A percentile compares a stretch with the other conserved stretches of the same genome.
Evolutionary conservation across 1,140 invertebrate genomes (phyloP).

Genomic region (Bombus difficillimus): DNA sequence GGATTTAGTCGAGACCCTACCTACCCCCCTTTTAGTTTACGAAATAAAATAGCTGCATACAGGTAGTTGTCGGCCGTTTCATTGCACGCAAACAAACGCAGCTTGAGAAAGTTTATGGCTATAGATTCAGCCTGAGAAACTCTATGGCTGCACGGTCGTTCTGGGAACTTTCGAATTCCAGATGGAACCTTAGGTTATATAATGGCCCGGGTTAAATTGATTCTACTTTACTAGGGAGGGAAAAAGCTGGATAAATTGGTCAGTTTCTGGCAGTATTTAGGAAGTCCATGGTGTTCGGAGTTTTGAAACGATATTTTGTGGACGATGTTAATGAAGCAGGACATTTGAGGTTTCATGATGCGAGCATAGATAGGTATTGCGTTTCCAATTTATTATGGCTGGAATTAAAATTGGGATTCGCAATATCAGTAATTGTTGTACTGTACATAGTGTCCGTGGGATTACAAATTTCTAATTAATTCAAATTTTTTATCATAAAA

Average conservation of each 20-base stretch:
- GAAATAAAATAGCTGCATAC: constrained; percentile 53
- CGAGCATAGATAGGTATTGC: no score
- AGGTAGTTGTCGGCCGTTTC: constrained; percentile 50
- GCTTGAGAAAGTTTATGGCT: constrained; percentile 8
- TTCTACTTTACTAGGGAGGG: constrained; percentile 2
- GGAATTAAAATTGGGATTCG: no score
- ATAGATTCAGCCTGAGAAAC: not conserved
- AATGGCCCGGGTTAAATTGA: constrained; percentile 64
- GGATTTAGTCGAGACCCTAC: not conserved
- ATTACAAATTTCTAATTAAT: no score
- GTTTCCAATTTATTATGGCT: no score
- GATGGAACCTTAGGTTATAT: constrained; percentile 67
- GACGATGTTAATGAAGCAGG: no score
- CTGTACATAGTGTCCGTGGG: no score
- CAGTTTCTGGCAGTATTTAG: constrained; percentile 6
- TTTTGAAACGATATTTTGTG: not conserved
- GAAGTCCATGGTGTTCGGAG: not conserved
- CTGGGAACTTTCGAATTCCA: constrained; percentile 68
- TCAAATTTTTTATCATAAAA: no score
- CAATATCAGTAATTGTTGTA: no score
- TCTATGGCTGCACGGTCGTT: not conserved
- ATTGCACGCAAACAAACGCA: constrained; percentile 39
- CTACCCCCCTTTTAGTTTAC: constrained; percentile 20
- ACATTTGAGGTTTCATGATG: no score
- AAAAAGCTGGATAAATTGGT: constrained; percentile 16